Evolutionary conservation across 35 echinoderm and acorn worm genomes (phyloP), one percentile per base, ranked within the genome.

Genomic region (Apostichopus japonicus): DNA sequence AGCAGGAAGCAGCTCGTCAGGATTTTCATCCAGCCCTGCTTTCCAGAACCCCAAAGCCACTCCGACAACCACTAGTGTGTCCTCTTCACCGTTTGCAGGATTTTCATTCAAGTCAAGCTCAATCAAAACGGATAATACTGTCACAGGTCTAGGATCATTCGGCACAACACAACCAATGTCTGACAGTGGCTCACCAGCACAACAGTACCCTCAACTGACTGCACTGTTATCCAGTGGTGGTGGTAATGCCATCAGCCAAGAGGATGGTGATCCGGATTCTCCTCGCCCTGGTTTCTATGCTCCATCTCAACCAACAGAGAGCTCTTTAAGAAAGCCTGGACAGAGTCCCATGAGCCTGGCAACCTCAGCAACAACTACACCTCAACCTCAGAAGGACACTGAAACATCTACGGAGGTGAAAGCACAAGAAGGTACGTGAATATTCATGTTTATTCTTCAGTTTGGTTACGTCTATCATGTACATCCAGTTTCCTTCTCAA

Each of bases 41-140:
- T 80, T 70, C 72, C 79, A 91, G 24, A 84, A 53, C 8, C 88
- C 86, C 0, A 51, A 79, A 17, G 62, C 89, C 3, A 17, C 79
- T 14, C 80, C 80, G 6, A 6, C 87, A 16, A 94, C 80, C 15
- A 94, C 87, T 24, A 79, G 92, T 23, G 27, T 53, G 1, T 0
- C 72, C 3, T 10, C 59, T 10, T 90, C 92, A 17, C 95, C 92
- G 13, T 96, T 96, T 78, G 67, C 92, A 54, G 95, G 92, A 4
- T 94, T 94, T 90, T 94, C 87, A 53, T 96, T 96, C 57, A 76
- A 89, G 17, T 10, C 52, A 11, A 91, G 92, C 22, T 25, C 65
- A 10, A 1, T 58, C 56, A 84, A 84, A 17, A 57, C 17, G 0
- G 81, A 84, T 57, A 55, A 54, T 16, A 15, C 55, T 51, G 5